These are phyloP conservation scores for Sarotherodon lohbergeri DNA, from an alignment of 2,113 vertebrate species.

Conservation along the genomic window DNA sequence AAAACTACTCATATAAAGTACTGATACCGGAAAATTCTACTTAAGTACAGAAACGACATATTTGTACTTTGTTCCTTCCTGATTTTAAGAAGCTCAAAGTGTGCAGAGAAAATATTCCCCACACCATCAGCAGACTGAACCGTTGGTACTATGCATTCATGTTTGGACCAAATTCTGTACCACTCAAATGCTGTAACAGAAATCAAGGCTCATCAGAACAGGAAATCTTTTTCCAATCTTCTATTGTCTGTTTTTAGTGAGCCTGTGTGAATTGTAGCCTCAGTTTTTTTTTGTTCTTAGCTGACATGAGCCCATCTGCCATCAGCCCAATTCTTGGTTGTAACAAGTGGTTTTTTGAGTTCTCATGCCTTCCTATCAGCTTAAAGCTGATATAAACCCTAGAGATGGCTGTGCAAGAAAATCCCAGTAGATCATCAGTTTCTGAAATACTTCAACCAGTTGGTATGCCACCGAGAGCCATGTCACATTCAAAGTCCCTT, in stretches of 20 bases:
- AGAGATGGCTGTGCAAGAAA: background rate
- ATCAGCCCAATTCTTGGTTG: background rate
- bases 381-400: background rate
- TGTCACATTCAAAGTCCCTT: background rate
- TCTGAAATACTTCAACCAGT: background rate
- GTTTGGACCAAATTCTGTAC: background rate
- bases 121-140: background rate
- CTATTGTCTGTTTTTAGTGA: background rate
- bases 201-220: background rate
- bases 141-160: background rate
- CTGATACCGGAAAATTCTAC: background rate
- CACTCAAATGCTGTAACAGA: background rate
- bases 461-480: background rate
- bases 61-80: background rate
- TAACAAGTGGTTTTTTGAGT: background rate
- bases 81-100: background rate
- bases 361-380: background rate
- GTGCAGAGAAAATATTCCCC: background rate
- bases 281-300: background rate
- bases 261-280: background rate
- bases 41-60: background rate
- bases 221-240: background rate
- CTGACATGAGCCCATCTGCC: background rate
- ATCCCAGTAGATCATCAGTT: background rate
- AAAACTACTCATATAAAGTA: background rate